phyloP scores from a whole-genome alignment of 64 coral and sea anemone genomes.

The Montipora cactus region DNA sequence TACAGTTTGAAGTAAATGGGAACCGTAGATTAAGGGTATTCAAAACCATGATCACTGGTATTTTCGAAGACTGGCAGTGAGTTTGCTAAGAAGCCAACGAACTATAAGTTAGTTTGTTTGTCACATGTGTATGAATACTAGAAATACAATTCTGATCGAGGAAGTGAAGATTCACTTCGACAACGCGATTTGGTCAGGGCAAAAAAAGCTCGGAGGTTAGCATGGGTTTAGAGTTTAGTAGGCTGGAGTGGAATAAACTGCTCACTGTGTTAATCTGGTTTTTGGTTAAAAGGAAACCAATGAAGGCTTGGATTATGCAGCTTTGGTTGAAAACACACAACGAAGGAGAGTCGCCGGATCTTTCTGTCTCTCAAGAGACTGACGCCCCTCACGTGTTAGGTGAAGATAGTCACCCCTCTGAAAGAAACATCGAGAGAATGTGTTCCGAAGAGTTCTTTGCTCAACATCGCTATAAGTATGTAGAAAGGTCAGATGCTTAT shows the following conservation, averaged over 20 bases:
- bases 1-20: too few relatives aligned
- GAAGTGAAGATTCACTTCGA: too few relatives aligned
- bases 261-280: neutral
- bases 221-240: too few relatives aligned
- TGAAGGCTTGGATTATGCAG: slow-evolving; percentile 28
- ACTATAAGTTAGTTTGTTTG: too few relatives aligned
- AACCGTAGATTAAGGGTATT: too few relatives aligned
- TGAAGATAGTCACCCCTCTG: neutral
- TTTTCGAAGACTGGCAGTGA: too few relatives aligned
- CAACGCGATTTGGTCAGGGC: too few relatives aligned
- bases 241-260: neutral
- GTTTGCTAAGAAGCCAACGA: too few relatives aligned
- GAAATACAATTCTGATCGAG: too few relatives aligned
- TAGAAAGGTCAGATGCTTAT: neutral
- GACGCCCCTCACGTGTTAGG: slow-evolving; percentile 6
- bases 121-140: too few relatives aligned
- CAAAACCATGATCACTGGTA: too few relatives aligned
- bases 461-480: slow-evolving; percentile 10
- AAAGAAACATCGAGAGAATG: neutral
- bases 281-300: neutral
- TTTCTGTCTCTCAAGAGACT: neutral
- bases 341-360: neutral
- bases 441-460: neutral
- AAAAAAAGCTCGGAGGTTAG: too few relatives aligned
- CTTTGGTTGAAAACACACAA: neutral